Base-by-base conservation (phyloP, 2,888 invertebrate genomes). In the Coronaproctus castanopsis region DNA sequence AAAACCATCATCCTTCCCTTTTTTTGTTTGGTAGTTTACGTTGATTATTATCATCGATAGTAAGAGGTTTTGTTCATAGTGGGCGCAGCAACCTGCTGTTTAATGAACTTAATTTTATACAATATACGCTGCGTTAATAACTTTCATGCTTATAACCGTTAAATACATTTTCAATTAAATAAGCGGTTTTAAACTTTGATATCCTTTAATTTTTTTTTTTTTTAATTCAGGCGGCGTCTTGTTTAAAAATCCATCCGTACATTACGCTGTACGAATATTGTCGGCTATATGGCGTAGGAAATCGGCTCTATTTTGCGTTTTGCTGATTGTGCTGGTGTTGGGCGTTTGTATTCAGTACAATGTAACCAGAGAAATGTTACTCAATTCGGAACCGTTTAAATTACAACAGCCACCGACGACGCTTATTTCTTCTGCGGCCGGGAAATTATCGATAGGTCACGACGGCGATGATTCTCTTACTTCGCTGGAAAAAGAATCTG, bases 301-400 rank as follows among this genome's bases (percentile, higher is more conserved):
- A 67, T 72, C 75, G 19, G 73, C 74, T 21, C 66, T 76, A 59
- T 67, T 76, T 22, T 68, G 74, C 24, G 69, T 71, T 2, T 66
- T 69, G 3, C 67, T 70, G 21, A 65, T 73, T 18, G 64, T 75
- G 49, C 66, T 76, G 36, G 69, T 76, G 50, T 69, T 76, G 22
- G 67, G 76, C 48, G 68, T 75, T 62, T 75, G 75, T 48, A 65
- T 77, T 22, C 75, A 76, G 64, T 76, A 75, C 66, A 71, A 68
- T 60, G 64, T 65, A 20, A 52, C 61, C 21, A 62, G 57, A 24
- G 59, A 54, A 52, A 57, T 58, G 5, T 57, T 19, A 1, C 58
- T 60, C 19, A 57, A 57, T 8, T 24, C 57, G 3, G 21, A 62
- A n/a, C 36, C 59, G 21, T 52, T 59, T 53, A 56, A 60, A 14